phyloP scores from a whole-genome alignment of 2,888 invertebrate genomes.

The Lissocephala sabroskyi region DNA sequence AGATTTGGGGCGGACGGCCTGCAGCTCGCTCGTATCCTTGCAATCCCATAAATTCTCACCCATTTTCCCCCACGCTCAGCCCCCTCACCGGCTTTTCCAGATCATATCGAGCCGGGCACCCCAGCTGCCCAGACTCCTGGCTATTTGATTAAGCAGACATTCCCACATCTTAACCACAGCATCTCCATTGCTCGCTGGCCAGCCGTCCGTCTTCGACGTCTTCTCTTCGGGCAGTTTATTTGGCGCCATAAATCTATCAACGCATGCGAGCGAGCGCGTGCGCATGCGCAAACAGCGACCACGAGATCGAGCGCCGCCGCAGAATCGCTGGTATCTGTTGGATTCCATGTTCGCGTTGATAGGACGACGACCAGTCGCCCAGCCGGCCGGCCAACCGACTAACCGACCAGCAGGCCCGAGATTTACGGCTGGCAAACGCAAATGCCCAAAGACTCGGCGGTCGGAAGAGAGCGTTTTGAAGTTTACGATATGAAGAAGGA shows the following conservation, averaged over 20 bases:
- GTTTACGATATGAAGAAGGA: constrained; percentile 61
- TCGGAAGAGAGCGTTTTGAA: constrained; percentile 40
- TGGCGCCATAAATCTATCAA: constrained; percentile 71
- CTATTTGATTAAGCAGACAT: constrained; percentile 49
- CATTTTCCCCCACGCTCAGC: no score
- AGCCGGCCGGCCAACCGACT: background rate
- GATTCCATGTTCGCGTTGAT: constrained; percentile 45
- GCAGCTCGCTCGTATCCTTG: no score
- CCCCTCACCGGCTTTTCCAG: no score
- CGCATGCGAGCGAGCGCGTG: constrained; percentile 48
- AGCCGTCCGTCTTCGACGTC: constrained; percentile 38
- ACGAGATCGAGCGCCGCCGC: background rate
- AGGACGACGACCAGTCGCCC: constrained; percentile 24
- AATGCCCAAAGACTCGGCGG: constrained; percentile 36
- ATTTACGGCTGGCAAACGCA: constrained; percentile 55
- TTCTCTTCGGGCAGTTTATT: constrained; percentile 67
- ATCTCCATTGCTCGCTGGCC: no score
- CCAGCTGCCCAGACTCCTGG: no score
- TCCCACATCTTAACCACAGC: constrained; percentile 6
- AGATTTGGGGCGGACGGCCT: no score
- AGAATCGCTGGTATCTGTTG: constrained; percentile 21
- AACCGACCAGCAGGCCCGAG: constrained; percentile 9
- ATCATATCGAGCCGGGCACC: no score
- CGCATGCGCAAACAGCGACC: no score
- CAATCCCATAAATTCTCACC: no score